These are phyloP conservation scores for Linyphia triangularis DNA, from an alignment of 2,888 invertebrate species.

Conservation along the genomic window DNA sequence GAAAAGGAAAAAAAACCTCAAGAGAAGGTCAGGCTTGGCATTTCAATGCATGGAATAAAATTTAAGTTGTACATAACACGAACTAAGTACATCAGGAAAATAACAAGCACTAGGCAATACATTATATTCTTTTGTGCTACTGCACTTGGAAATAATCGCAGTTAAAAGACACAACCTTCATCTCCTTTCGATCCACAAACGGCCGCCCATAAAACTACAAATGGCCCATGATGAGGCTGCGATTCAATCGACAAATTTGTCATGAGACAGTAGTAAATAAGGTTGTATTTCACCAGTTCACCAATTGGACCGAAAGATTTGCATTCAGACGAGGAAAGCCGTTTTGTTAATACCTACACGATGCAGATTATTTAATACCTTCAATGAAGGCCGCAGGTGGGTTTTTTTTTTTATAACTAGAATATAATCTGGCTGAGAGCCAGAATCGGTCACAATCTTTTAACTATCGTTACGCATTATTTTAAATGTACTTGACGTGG, in stretches of 20 bases:
- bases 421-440: not conserved
- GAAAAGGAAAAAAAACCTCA: too few relatives aligned
- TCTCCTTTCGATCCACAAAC: not conserved
- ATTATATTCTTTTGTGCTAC: too few relatives aligned
- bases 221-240: not conserved
- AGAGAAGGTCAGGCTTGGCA: too few relatives aligned
- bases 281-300: too few relatives aligned
- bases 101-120: too few relatives aligned
- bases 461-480: not conserved
- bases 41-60: too few relatives aligned
- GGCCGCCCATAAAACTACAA: not conserved
- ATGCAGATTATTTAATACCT: not conserved
- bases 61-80: too few relatives aligned
- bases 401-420: slow-evolving; percentile 10
- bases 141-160: too few relatives aligned
- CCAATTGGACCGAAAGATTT: not conserved
- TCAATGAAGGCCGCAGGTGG: not conserved
- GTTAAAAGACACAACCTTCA: too few relatives aligned
- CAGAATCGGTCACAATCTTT: not conserved
- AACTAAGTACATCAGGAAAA: too few relatives aligned
- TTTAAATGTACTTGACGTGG: not conserved
- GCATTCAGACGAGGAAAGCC: not conserved
- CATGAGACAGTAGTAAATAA: not conserved
- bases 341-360: not conserved
- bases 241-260: not conserved